A percentile compares a stretch with the other conserved stretches of the same genome.
Conservation (phyloP, 2,113 vertebrate genomes). For the Cathartes aura region DNA sequence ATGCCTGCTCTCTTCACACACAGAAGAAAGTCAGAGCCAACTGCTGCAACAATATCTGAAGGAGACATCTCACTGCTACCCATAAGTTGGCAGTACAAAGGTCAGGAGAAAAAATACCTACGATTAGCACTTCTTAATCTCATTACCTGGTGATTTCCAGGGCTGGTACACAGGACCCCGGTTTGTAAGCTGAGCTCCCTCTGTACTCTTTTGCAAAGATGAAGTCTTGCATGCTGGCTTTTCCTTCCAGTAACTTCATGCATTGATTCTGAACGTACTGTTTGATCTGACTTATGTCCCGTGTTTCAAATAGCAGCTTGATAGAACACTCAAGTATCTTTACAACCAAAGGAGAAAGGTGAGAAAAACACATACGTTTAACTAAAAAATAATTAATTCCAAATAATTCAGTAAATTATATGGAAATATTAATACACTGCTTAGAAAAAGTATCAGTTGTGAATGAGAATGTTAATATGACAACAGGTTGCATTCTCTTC, state of each 20-base stretch:
- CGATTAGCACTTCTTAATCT: neutral
- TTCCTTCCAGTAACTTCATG: constrained; percentile 91
- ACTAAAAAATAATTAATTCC: neutral
- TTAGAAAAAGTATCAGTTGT: neutral
- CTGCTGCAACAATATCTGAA: neutral
- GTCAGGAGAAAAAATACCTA: neutral
- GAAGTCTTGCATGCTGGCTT: constrained; percentile 95
- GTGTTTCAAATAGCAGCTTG: constrained; percentile 96
- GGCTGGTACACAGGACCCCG: constrained; percentile 93
- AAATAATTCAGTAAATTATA: neutral
- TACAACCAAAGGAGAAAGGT: constrained; percentile 25
- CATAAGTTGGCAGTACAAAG: neutral
- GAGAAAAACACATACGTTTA: neutral
- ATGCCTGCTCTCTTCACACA: neutral
- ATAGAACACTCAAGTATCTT: constrained; percentile 97
- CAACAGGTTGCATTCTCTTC: neutral
- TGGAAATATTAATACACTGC: neutral
- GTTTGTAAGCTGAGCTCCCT: constrained; percentile 88
- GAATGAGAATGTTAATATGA: neutral
- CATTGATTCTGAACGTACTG: constrained; percentile 95
- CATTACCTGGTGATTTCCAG: constrained; percentile 94
- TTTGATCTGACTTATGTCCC: constrained; percentile 97
- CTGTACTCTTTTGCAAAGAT: constrained; percentile 98
- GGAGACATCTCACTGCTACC: neutral
- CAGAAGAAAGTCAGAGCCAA: neutral